Evolutionary conservation across 1,140 invertebrate genomes (phyloP), one percentile per base, ranked within the genome.

Genomic region (Drosophila pandora): DNA sequence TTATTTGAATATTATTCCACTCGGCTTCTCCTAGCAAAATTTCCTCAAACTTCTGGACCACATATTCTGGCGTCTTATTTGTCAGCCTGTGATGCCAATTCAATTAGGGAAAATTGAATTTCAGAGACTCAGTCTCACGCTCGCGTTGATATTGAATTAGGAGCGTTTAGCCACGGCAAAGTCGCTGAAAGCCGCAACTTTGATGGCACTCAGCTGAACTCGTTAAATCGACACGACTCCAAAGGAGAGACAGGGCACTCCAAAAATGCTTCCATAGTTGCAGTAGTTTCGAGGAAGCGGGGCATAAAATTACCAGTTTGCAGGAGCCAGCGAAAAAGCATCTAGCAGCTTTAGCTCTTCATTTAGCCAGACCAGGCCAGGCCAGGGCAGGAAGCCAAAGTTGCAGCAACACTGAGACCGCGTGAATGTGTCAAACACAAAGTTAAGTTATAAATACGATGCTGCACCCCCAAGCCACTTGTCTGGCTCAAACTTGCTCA

Each of bases 361-460:
- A 83, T 83, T 84, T 79, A 71, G 59, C 71, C 48, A 48, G 65
- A 54, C 59, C 12, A 43, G 52, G 45, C 39, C 25, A 65, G 57
- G 37, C 56, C 62, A 49, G 22, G 50, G 58, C 73, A 58, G 41
- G 17, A 43, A 37, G 69, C 47, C 69, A 75, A 80, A 85, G 76
- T 85, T 74, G 43, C 60, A 57, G 50, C 39, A 41, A 13, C 32
- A 9, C 37, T 47, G 64, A 70, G 63, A 69, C 79, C 83, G 76
- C 79, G 79, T 69, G 79, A 87, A 88, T 88, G 83, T 88, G 83
- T 87, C 84, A 87, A 83, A 88, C 76, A 83, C 83, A 88, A 84
- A 88, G 83, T 88, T 72, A 88, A 88, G 83, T 79, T 83, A 88
- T 88, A 88, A 88, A 88, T 88, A 88, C 76, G 83, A 76, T 85